These are phyloP conservation scores for Leucophenga varia DNA, from an alignment of 1,140 invertebrate species.

Conservation along the genomic window DNA sequence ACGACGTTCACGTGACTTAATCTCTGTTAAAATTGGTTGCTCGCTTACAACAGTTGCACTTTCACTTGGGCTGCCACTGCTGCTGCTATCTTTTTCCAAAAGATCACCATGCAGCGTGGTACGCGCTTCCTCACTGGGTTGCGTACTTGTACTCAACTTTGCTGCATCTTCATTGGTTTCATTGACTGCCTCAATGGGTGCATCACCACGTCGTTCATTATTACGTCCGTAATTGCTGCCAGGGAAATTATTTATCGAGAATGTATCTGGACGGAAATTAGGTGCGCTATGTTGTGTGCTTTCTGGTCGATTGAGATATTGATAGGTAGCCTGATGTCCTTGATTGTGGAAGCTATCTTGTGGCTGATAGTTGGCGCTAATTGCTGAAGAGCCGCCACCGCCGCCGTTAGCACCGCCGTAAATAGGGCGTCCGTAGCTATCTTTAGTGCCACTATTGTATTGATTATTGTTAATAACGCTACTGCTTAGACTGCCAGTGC, in stretches of 20 bases:
- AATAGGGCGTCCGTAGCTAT: constrained; percentile 42
- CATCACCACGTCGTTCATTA: constrained; percentile 46
- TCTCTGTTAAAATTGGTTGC: constrained; percentile 1
- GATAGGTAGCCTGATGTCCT: constrained; percentile 34
- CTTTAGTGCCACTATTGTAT: constrained; percentile 21
- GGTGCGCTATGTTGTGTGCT: constrained; percentile 37
- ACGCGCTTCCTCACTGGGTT: constrained; percentile 29
- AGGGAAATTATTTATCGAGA: constrained; percentile 43
- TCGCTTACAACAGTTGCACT: not conserved
- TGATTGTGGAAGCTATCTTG: constrained; percentile 38
- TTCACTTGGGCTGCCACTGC: constrained; percentile 12
- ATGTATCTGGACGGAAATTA: constrained; percentile 48
- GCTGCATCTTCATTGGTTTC: constrained; percentile 19
- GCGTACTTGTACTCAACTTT: constrained; percentile 35
- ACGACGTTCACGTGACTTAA: constrained; percentile 17
- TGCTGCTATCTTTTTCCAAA: not conserved
- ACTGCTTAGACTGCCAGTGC: constrained; percentile 24
- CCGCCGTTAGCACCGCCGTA: constrained; percentile 28
- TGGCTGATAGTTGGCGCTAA: constrained; percentile 42
- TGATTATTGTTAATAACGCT: not conserved
- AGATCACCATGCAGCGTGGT: constrained; percentile 35
- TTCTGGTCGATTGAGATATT: constrained; percentile 51
- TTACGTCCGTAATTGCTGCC: constrained; percentile 49
- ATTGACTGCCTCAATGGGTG: constrained; percentile 39
- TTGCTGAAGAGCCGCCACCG: constrained; percentile 30